These are phyloP conservation scores for Cordilura impudica DNA, from an alignment of 2,888 invertebrate genomes.

Conservation along the genomic window DNA sequence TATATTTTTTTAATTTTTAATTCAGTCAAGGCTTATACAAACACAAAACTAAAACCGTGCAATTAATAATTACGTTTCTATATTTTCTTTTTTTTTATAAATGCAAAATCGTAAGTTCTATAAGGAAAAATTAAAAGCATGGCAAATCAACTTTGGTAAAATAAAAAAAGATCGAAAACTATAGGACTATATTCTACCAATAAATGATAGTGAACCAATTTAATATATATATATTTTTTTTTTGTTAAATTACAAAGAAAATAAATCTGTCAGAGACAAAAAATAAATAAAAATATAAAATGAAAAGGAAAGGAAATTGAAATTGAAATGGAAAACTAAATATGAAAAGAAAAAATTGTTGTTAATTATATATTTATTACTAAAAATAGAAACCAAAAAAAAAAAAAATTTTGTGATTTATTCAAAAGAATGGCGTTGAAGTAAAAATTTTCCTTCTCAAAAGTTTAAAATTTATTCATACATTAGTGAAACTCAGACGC, in stretches of 20 bases:
- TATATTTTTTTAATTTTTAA: slow-evolving; percentile 13
- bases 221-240: background rate
- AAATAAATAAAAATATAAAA: background rate
- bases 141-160: background rate
- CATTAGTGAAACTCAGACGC: background rate
- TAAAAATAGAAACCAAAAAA: background rate
- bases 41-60: slow-evolving; percentile 31
- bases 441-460: background rate
- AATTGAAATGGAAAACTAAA: background rate
- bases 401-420: background rate
- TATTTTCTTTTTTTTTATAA: slow-evolving; percentile 37
- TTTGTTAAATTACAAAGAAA: slow-evolving; percentile 6
- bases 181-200: slow-evolving; percentile 9
- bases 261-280: background rate
- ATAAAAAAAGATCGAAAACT: background rate
- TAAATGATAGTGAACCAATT: slow-evolving; percentile 2
- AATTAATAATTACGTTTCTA: slow-evolving; percentile 40
- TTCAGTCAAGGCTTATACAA: slow-evolving; percentile 19
- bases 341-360: slow-evolving; percentile 20
- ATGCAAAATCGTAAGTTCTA: background rate
- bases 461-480: background rate
- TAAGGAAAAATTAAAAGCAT: background rate
- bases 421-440: slow-evolving; percentile 2
- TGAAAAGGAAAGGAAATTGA: background rate
- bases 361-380: slow-evolving; percentile 3